Conservation (phyloP, 2,797 vertebrate genomes). For the Sciurus vulgaris region DNA sequence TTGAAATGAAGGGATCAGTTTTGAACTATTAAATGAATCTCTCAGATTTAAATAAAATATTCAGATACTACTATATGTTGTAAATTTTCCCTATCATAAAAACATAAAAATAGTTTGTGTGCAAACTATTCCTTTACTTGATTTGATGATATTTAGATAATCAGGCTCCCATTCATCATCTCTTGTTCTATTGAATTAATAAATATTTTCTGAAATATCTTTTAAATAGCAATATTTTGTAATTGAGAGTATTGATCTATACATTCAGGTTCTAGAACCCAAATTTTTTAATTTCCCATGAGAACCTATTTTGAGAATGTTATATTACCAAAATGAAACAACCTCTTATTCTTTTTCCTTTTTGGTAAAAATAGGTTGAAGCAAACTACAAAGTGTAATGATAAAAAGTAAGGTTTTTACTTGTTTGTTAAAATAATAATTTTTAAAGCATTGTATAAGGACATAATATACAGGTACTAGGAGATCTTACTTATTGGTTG, state of each 20-base stretch:
- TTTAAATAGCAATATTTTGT: background rate
- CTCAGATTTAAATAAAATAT: background rate
- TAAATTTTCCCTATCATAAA: background rate
- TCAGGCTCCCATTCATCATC: background rate
- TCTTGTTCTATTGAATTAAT: background rate
- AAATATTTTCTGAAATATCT: background rate
- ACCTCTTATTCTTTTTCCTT: background rate
- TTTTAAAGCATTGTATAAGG: background rate
- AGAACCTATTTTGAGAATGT: background rate
- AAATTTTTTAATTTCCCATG: background rate
- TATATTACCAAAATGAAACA: background rate
- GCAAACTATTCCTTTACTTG: background rate
- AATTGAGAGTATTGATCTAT: background rate
- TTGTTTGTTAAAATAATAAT: background rate
- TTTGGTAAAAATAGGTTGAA: slow-evolving; percentile 15
- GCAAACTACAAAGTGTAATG: background rate
- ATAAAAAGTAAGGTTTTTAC: background rate
- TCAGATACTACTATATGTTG: background rate
- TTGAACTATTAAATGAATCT: background rate
- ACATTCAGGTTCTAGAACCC: background rate
- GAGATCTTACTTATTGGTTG: background rate
- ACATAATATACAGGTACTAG: background rate
- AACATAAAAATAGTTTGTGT: background rate
- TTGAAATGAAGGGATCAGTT: background rate
- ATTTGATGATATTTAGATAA: background rate